Conservation (phyloP, 1,140 invertebrate genomes). For the Solenopsis invicta region DNA sequence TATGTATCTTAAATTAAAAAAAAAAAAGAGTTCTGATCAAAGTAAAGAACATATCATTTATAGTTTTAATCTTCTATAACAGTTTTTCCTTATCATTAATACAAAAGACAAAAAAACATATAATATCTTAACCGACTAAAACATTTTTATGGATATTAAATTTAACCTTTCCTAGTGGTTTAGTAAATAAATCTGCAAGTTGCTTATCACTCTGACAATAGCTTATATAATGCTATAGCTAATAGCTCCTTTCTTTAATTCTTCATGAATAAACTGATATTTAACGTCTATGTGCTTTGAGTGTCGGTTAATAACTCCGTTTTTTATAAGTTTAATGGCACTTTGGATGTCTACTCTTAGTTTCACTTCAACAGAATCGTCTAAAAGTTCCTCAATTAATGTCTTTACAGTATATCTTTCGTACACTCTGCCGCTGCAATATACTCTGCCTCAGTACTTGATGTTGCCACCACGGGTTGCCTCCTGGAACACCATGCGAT, state of each 20-base stretch:
- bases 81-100: no score
- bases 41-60: no score
- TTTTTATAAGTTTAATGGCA: neutral
- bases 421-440: conserved; percentile 7
- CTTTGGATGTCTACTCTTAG: conserved; percentile 30
- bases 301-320: no score
- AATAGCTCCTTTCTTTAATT: neutral
- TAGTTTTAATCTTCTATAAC: no score
- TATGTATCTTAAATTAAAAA: no score
- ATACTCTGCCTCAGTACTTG: no score
- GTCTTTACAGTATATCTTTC: conserved; percentile 12
- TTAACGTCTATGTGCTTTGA: neutral
- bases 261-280: neutral
- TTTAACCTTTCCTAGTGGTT: neutral
- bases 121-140: neutral
- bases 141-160: neutral
- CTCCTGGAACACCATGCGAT: no score
- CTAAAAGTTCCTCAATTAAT: neutral
- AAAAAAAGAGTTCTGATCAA: no score
- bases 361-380: neutral
- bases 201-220: neutral
- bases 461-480: no score
- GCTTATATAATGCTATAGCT: no score
- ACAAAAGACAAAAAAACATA: no score
- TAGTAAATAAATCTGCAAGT: neutral